Evolutionary conservation across 2,113 vertebrate genomes (phyloP), one percentile per base, ranked within the genome.

Genomic region (Chiloscyllium plagiosum): DNA sequence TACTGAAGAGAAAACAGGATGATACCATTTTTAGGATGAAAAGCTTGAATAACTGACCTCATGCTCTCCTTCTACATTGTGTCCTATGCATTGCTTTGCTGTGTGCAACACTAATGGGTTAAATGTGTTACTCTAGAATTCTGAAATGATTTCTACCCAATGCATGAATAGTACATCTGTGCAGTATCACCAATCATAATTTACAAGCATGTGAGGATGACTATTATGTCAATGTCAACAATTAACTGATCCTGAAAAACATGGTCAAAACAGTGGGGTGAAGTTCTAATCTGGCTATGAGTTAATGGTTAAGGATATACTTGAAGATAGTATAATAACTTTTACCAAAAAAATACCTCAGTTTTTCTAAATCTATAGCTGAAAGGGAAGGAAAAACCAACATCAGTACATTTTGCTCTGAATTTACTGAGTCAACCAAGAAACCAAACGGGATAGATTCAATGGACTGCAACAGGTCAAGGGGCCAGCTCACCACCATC

Each of bases 341-440:
- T 56, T 92, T 33, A 66, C 66, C 89, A 93, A 93, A 66, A 66
- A 20, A 20, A 68, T 66, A 33, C 5, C n/a, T 42, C 61, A 66
- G 56, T 22, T 93, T 93, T 68, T 17, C 89, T 42, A 93, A 93
- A 93, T 19, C 89, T 66, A 37, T 22, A 68, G 33, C 89, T 93
- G n/a, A 66, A 93, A n/a, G 89, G n/a, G n/a, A 61, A 92, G 33
- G 61, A 92, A 92, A 61, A 92, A 66, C 61, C 56, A 93, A 61
- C 22, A 19, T 37, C 89, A 93, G 37, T 66, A 93, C 29, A 37
- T 37, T 66, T 93, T 66, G 56, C n/a, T 93, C 61, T 66, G 37
- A 37, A 22, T 68, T 93, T 68, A 93, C 61, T 37, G 65, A 93
- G 33, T 24, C 89, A 93, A 93, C 89, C n/a, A 93, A 93, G 89